These are phyloP conservation scores for Trichonephila clavipes DNA, from an alignment of 1,140 invertebrate genomes.

Conservation along the genomic window DNA sequence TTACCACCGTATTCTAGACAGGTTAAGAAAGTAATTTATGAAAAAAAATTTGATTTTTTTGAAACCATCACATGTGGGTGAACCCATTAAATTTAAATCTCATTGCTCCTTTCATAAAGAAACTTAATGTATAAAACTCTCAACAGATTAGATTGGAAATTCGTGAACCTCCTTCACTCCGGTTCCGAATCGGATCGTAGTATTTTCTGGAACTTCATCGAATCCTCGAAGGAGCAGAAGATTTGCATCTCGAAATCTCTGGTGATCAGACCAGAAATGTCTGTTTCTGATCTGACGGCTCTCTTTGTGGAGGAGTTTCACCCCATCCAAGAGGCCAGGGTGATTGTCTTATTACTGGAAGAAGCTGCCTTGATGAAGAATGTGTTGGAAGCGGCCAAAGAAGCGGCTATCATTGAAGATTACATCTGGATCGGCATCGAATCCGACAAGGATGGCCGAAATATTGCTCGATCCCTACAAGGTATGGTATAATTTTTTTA, in stretches of 20 bases:
- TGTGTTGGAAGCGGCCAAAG: constrained; percentile 57
- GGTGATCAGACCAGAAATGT: constrained; percentile 31
- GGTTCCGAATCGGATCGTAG: constrained; percentile 54
- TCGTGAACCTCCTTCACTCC: constrained; percentile 29
- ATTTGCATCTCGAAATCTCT: constrained; percentile 56
- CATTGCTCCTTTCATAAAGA: too few species aligned
- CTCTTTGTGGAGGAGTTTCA: constrained; percentile 28
- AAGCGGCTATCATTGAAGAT: background rate
- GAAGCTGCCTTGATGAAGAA: background rate
- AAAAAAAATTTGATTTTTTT: too few species aligned
- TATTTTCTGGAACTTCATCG: constrained; percentile 65
- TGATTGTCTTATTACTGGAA: constrained; percentile 51
- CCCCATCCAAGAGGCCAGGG: constrained; percentile 34
- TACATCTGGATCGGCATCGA: constrained; percentile 64
- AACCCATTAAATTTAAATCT: too few species aligned
- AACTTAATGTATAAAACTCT: too few species aligned
- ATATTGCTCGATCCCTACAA: constrained; percentile 33
- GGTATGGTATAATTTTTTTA: background rate
- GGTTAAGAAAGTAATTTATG: too few species aligned
- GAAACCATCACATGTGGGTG: too few species aligned
- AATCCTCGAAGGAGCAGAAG: constrained; percentile 50
- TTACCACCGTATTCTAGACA: too few species aligned
- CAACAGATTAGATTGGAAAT: constrained; percentile 47
- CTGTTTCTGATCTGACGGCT: background rate
- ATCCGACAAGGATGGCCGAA: constrained; percentile 24